A percentile compares a stretch with the other conserved stretches of the same genome.
Evolutionary conservation across 1,140 invertebrate species (phyloP).

Genomic region (Eriocheir sinensis): DNA sequence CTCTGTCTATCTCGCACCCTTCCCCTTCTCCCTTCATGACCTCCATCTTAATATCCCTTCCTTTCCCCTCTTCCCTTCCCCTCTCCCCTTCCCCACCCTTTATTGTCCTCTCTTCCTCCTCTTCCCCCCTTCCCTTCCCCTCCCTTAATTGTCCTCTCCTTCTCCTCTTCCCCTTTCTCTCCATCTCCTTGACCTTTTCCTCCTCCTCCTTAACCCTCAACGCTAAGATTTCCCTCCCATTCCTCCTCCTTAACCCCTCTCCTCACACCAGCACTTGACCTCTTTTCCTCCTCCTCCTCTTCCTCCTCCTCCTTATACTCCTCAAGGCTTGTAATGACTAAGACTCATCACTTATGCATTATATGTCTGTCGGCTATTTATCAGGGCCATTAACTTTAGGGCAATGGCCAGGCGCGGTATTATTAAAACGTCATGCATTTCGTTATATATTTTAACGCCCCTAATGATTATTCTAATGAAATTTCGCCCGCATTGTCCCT

Average conservation of each 20-base stretch:
- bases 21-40: background rate
- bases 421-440: slow-evolving; percentile 25
- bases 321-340: too few species aligned
- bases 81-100: background rate
- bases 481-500: too few species aligned
- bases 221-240: too few species aligned
- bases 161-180: background rate
- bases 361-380: background rate
- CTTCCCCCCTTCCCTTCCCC: background rate
- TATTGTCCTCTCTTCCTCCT: too few species aligned
- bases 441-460: background rate
- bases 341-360: slow-evolving; percentile 9
- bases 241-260: too few species aligned
- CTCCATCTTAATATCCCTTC: background rate
- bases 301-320: too few species aligned
- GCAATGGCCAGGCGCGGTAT: background rate
- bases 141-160: background rate
- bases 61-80: background rate
- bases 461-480: slow-evolving; percentile 27
- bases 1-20: background rate
- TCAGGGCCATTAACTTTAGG: slow-evolving; percentile 5
- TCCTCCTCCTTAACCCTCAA: too few species aligned
- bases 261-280: too few species aligned
- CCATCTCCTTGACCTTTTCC: too few species aligned
- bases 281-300: too few species aligned